Base-by-base conservation (phyloP, 2,888 invertebrate genomes). In the Drosophila atripex region DNA sequence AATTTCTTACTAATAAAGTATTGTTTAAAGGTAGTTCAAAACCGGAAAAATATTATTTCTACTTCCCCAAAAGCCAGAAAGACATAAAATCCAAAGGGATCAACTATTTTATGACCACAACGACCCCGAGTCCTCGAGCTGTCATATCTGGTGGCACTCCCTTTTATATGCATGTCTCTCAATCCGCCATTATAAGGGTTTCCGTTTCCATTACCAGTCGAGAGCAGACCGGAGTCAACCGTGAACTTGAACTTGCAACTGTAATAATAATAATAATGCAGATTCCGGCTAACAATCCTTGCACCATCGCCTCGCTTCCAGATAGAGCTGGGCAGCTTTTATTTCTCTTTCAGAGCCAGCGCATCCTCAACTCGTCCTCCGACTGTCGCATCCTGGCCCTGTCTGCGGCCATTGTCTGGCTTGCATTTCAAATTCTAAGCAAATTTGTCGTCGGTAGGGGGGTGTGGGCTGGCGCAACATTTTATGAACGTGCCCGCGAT, bases 401-500 rank as follows among this genome's bases (percentile, higher is more conserved):
- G 73, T 74, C 63, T 74, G 63, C 63, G 52, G 47, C 63, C 55
- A 59, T 71, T 66, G 73, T 59, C 66, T 72, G 86, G 76, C 76
- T 47, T 73, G 87, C 83, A 82, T 85, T 86, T 87, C 75, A 85
- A 86, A 85, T 85, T 82, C 88, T 85, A 85, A 84, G 84, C 84
- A 85, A 85, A 85, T 87, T 85, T 85, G 84, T 85, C 84, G 73
- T 65, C 73, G 21, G 43, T 7, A 21, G 43, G 11, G 21, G 43
- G 66, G 47, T 46, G 58, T 38, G 59, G 38, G 69, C 63, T 52
- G 77, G 79, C 66, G 84, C 75, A 76, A 80, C 86, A 84, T 83
- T 84, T 87, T 85, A 87, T 87, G 82, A 83, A 85, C 87, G 87
- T 86, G 87, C 73, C 71, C 75, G 75, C 72, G 83, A 84, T 84